These are phyloP conservation scores for Cheilosia impressa DNA, from an alignment of 2,888 invertebrate genomes.

Conservation along the genomic window DNA sequence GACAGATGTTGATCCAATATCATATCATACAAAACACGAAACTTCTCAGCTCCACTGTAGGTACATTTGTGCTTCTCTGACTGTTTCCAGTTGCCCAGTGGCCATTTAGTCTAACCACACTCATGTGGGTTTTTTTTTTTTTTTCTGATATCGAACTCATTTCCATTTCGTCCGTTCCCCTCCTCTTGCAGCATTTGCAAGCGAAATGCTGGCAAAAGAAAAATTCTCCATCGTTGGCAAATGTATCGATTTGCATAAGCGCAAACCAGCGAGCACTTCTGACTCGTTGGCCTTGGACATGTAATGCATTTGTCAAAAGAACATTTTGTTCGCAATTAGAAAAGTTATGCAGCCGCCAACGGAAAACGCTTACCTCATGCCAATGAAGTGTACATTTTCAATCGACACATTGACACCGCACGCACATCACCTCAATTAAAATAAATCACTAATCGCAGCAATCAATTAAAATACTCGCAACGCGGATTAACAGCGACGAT, in stretches of 20 bases:
- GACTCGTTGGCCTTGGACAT: conserved; percentile 54
- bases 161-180: background rate
- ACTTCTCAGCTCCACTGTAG: conserved; percentile 4
- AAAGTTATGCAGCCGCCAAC: background rate
- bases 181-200: conserved; percentile 7
- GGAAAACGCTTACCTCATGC: conserved; percentile 1
- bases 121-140: conserved; percentile 1
- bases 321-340: conserved; percentile 31
- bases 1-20: background rate
- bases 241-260: conserved; percentile 28
- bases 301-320: conserved; percentile 60
- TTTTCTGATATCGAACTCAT: conserved; percentile 15
- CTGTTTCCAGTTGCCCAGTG: background rate
- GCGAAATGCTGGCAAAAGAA: background rate
- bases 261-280: conserved; percentile 28
- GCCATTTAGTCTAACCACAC: conserved; percentile 8
- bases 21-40: background rate
- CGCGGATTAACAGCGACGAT: background rate
- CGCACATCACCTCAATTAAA: conserved; percentile 4
- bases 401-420: conserved; percentile 17
- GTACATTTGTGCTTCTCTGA: background rate
- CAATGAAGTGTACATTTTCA: background rate
- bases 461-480: conserved; percentile 29
- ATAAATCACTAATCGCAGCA: conserved; percentile 10
- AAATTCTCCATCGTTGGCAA: conserved; percentile 15